Evolutionary conservation across 2,888 invertebrate genomes (phyloP).

Genomic region (Beris morrisii): DNA sequence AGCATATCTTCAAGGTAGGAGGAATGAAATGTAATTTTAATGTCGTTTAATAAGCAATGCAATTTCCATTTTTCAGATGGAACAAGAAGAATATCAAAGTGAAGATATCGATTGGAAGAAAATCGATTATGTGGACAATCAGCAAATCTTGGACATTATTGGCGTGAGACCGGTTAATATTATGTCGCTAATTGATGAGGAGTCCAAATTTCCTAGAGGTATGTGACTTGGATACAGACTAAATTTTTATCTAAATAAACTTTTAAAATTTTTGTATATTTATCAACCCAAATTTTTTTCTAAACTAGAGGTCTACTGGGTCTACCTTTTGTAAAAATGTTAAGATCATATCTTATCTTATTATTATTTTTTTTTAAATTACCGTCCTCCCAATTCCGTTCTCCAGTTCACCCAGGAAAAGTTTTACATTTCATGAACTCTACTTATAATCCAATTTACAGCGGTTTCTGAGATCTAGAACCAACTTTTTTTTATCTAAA

Average conservation of each 20-base stretch:
- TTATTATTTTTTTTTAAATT: too few relatives aligned
- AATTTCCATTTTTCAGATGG: constrained; percentile 59
- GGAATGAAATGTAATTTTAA: not conserved
- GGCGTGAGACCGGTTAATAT: constrained; percentile 85
- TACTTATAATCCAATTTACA: too few relatives aligned
- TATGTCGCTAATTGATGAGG: constrained; percentile 91
- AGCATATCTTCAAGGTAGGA: constrained; percentile 82
- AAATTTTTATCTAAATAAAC: not conserved
- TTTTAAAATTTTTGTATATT: not conserved
- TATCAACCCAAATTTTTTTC: too few relatives aligned
- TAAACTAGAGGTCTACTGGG: too few relatives aligned
- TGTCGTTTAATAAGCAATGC: not conserved
- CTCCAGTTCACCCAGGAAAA: too few relatives aligned
- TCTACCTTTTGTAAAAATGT: too few relatives aligned
- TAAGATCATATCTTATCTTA: too few relatives aligned
- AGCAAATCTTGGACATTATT: constrained; percentile 85
- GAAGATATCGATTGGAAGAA: constrained; percentile 91
- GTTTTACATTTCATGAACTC: too few relatives aligned
- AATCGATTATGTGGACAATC: constrained; percentile 91
- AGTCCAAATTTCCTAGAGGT: constrained; percentile 77
- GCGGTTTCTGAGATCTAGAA: too few relatives aligned
- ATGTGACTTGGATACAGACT: not conserved
- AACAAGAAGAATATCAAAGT: constrained; percentile 88
- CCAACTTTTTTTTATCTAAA: too few relatives aligned
- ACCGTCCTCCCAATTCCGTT: too few relatives aligned